These are phyloP conservation scores for Percina caprodes DNA, from an alignment of 2,113 vertebrate species.

Conservation along the genomic window DNA sequence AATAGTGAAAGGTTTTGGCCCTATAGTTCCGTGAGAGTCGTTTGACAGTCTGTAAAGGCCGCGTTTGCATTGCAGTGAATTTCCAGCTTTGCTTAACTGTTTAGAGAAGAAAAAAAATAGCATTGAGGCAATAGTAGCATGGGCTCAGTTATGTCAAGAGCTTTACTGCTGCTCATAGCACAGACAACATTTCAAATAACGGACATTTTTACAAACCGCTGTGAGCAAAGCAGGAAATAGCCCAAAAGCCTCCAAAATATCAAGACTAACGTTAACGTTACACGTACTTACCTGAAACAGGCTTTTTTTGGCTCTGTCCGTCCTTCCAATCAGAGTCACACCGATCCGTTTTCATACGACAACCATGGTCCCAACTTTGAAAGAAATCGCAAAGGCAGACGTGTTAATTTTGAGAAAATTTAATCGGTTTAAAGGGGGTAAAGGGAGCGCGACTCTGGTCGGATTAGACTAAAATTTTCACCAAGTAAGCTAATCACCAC, in stretches of 20 bases:
- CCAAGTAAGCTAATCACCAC: constrained; percentile 85
- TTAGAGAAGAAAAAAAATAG: constrained; percentile 9
- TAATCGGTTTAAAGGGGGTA: constrained; percentile 59
- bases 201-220: neutral
- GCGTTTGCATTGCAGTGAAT: constrained; percentile 52
- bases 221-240: constrained; percentile 63
- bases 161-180: neutral
- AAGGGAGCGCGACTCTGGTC: constrained; percentile 38
- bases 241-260: constrained; percentile 54
- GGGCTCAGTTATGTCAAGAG: constrained; percentile 50
- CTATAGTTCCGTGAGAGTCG: constrained; percentile 42
- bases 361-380: constrained; percentile 68
- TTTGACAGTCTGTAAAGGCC: constrained; percentile 71
- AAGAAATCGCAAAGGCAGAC: constrained; percentile 40
- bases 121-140: constrained; percentile 25
- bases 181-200: neutral
- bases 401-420: constrained; percentile 57
- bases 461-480: constrained; percentile 78
- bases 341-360: constrained; percentile 71
- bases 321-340: constrained; percentile 51
- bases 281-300: constrained; percentile 79
- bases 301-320: constrained; percentile 52
- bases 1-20: neutral
- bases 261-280: constrained; percentile 26
- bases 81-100: constrained; percentile 28